Percentiles rank a stretch among this genome's conserved stretches.
Evolutionary conservation across 2,113 vertebrate species (phyloP).

Genomic region (Petrocephalus zakoni): DNA sequence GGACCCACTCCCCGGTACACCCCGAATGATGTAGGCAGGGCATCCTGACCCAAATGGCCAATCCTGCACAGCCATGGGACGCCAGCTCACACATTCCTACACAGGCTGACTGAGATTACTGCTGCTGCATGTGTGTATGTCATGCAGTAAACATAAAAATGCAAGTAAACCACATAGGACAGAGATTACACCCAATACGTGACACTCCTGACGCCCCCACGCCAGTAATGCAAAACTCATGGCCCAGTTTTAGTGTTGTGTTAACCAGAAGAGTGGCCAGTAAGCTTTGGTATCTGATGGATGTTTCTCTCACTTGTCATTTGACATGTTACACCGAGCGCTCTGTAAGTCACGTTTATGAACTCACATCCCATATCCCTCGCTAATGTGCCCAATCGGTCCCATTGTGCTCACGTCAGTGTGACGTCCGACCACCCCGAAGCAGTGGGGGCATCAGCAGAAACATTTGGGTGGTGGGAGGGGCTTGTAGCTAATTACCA

Average conservation of each 20-base stretch:
- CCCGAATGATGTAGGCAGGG: not conserved
- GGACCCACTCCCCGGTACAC: not conserved
- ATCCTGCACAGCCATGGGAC: not conserved
- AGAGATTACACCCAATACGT: not conserved
- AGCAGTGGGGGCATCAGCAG: not conserved
- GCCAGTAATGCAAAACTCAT: not conserved
- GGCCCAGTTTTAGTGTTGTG: not conserved
- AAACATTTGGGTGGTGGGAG: constrained; percentile 82
- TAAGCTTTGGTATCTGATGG: not conserved
- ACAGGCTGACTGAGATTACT: not conserved
- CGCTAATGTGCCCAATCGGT: not conserved
- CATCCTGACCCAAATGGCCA: not conserved
- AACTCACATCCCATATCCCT: no score
- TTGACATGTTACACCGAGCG: not conserved
- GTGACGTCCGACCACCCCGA: not conserved
- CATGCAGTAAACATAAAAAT: not conserved
- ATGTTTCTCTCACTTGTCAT: not conserved
- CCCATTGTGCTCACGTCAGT: not conserved
- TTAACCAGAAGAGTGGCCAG: not conserved
- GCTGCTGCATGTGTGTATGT: not conserved
- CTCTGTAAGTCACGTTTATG: not conserved
- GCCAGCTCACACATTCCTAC: not conserved
- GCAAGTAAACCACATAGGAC: not conserved
- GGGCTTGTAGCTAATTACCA: constrained; percentile 80
- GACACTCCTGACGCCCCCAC: not conserved